These are phyloP conservation scores for Zaprionus lineosus DNA, from an alignment of 2,888 invertebrate species.

Conservation along the genomic window DNA sequence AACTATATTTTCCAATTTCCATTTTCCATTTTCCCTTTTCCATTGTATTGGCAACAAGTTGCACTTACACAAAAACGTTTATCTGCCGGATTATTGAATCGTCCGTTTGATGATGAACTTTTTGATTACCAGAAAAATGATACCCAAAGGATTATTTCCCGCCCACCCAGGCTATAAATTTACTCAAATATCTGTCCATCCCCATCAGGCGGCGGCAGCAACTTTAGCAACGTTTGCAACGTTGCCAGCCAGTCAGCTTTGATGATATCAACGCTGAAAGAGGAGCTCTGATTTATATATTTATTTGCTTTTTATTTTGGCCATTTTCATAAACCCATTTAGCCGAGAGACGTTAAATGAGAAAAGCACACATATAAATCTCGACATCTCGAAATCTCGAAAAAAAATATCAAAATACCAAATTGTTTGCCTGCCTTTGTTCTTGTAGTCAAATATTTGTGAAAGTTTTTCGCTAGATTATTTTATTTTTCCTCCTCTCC, in stretches of 20 bases:
- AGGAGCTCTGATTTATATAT: constrained; percentile 48
- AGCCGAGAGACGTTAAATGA: constrained; percentile 24
- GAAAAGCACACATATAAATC: constrained; percentile 1
- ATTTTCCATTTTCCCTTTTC: too few relatives aligned
- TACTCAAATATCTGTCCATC: too few relatives aligned
- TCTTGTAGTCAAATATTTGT: constrained; percentile 35
- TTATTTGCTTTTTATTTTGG: constrained; percentile 13
- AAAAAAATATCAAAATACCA: constrained; percentile 11
- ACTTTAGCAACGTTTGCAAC: constrained; percentile 40
- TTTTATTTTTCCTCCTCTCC: background rate
- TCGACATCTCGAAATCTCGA: background rate
- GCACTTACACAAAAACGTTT: too few relatives aligned
- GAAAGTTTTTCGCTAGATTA: constrained; percentile 6
- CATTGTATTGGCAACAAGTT: too few relatives aligned
- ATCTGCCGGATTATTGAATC: too few relatives aligned
- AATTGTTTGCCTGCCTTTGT: constrained; percentile 30
- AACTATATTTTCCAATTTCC: too few relatives aligned
- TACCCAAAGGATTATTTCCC: constrained; percentile 14
- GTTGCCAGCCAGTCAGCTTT: constrained; percentile 1
- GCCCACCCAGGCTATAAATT: constrained; percentile 33
- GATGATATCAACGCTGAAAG: constrained; percentile 14
- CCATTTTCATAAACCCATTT: constrained; percentile 31
- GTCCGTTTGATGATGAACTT: too few relatives aligned
- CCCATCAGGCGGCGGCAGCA: too few relatives aligned
- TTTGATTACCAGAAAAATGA: background rate